Base-by-base conservation (phyloP, 2,888 invertebrate species). In the Drosophila peninsularis region DNA sequence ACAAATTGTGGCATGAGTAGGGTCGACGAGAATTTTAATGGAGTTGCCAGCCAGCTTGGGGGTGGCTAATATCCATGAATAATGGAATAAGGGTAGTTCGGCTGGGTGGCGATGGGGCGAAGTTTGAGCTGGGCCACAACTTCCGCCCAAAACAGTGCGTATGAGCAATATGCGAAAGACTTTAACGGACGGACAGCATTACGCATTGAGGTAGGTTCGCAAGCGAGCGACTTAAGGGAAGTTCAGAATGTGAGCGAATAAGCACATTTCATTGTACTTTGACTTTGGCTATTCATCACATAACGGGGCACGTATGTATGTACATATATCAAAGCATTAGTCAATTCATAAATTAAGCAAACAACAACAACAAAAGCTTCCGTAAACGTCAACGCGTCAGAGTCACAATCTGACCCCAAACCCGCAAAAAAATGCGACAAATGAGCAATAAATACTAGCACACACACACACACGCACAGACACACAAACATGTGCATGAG, bases 141-240 rank as follows among this genome's bases (percentile, higher is more conserved):
- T 68, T 73, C 53, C 62, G 55, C 42, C 24, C 41, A 45, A 13
- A 58, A 64, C 74, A 56, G 62, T 66, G 66, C 83, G 81, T 76
- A 80, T 85, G 72, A 56, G 72, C 53, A 71, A 67, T 76, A 61
- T 78, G 82, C 79, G 81, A 32, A 47, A 19, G 30, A 30, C 42
- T 36, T 55, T 21, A 58, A 45, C 61, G 62, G 39, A 58, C 69
- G 39, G 61, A 62, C 78, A 49, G 67, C 68, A 64, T 71, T 72
- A 55, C 69, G 57, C 75, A 69, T 84, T 84, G 84, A 84, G 84
- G 84, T 83, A 84, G 84, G 84, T 84, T 83, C 78, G 45, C 3
- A 30, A 24, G 39, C 45, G 14, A 7, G n/a, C 13, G 39, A 24
- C 39, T 30, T 42, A 49, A 39, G 36, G n/a, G 36, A 39, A 56